Base-by-base conservation (phyloP, 1,140 invertebrate species). In the Heliconius hewitsoni region DNA sequence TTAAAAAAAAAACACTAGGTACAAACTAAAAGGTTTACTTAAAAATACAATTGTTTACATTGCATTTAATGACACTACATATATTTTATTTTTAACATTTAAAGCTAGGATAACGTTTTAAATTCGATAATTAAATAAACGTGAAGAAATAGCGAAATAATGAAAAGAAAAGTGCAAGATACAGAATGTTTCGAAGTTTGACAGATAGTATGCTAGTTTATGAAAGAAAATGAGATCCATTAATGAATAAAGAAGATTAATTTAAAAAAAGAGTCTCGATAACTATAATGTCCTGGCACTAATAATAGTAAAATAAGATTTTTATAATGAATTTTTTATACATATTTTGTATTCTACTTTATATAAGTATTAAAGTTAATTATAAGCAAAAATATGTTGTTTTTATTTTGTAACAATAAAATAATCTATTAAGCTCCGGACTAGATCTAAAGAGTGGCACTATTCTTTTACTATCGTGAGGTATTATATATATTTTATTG, bases 11-110 rank as follows among this genome's bases (percentile, higher is more conserved):
- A 37, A 39, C 19, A 46, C 39, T 72, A n/a, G 9, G 19, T 80
- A 80, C 37, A 66, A 77, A 80, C 75, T 77, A 80, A 76, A 72
- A 76, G 57, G n/a, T 80, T 76, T 73, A 80, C 78, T 80, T 80
- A 80, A 76, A 60, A 55, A 75, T 75, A 76, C 55, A 80, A 73
- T 72, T 66, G 30, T 11, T 71, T 71, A 71, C 19, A 76, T 34
- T 55, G 6, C n/a, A 42, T 34, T 52, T 77, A 66, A 27, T 30
- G 60, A 66, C 16, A 66, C 60, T 23, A 66, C 18, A 66, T 30
- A 66, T 30, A 66, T 30, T 30, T 27, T 16, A 30, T 27, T 66
- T 60, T 66, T 66, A 30, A 66, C 23, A 66, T 30, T 66, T 66
- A 66, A 66, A 66, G 60, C 60, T 66, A 27, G 60, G 8, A 66